phyloP scores from a whole-genome alignment of 2,888 invertebrate species.

The Dolichomitus sp. region DNA sequence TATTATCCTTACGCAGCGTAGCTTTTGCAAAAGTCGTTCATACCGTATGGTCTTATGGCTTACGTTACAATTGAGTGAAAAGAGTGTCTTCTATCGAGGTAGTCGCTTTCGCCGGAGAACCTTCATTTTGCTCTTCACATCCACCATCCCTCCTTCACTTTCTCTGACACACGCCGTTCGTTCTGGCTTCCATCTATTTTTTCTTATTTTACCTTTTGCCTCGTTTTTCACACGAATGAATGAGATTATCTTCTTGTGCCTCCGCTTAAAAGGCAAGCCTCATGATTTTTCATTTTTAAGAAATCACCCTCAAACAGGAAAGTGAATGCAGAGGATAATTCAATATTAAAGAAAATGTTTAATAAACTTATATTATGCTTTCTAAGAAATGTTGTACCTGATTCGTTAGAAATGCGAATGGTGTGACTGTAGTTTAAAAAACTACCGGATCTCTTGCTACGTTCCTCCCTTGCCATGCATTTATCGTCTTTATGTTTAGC shows the following conservation, averaged over 20 bases:
- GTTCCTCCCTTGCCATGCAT: background rate
- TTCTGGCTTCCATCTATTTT: conserved; percentile 28
- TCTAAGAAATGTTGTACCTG: background rate
- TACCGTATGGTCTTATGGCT: conserved; percentile 7
- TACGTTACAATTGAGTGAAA: conserved; percentile 45
- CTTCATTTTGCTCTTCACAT: conserved; percentile 54
- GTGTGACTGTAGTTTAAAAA: background rate
- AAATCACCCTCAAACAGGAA: background rate
- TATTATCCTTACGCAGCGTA: conserved; percentile 30
- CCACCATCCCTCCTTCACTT: conserved; percentile 33
- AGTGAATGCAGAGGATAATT: background rate
- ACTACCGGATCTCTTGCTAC: background rate
- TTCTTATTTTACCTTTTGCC: conserved; percentile 3
- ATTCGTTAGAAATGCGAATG: background rate
- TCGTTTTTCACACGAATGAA: conserved; percentile 24
- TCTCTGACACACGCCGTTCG: conserved; percentile 39
- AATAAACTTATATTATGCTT: background rate
- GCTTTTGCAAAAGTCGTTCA: conserved; percentile 21
- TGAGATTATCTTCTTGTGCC: background rate
- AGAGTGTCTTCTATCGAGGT: conserved; percentile 52
- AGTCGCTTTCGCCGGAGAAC: conserved; percentile 50
- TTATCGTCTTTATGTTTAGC: conserved; percentile 16
- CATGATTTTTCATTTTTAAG: background rate
- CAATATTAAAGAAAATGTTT: background rate
- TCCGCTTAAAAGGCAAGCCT: conserved; percentile 2